Evolutionary conservation across 2,797 vertebrate genomes (phyloP), one percentile per base, ranked within the genome.

Genomic region (Kryptolebias ocellatus): DNA sequence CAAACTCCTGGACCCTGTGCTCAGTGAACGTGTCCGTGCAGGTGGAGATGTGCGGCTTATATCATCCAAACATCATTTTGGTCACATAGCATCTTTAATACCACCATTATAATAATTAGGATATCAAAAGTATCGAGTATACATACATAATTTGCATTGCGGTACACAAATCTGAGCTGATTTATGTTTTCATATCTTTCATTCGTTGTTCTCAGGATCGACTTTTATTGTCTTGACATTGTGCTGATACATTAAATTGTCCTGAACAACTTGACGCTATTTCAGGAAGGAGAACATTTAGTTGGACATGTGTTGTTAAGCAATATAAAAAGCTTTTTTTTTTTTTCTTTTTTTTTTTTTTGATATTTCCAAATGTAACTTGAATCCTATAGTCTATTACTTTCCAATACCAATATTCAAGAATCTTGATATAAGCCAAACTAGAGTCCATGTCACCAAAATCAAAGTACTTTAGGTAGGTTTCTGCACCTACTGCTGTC

Each of bases 31-130:
- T 55, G 64, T 44, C n/a, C 57, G 10, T 49, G 66, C 45, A 55
- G 60, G 42, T 44, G 50, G 64, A 47, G 73, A 79, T 51, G 64
- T 66, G 74, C 54, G 74, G 72, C 64, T 79, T 59, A 84, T 74
- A 78, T 59, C 67, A 56, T 79, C 64, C 76, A 87, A 83, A 84
- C 84, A 72, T 77, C 8, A 52, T 64, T 88, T 92, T 92, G 90
- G 91, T 92, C 91, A 92, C 91, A 92, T 92, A 92, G 91, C 91
- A 92, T 92, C 91, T 92, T 92, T 92, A 92, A 92, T 92, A 92
- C 90, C 91, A 92, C 92, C 92, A 91, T 93, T 93, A 92, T 92
- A 92, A 92, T 92, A 92, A 92, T 92, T 93, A 92, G 90, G 86
- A 93, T 92, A 93, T 92, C 88, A 92, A 93, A 93, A 92, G 90